phyloP scores from a whole-genome alignment of 2,888 invertebrate genomes.

The Spodoptera exigua region DNA sequence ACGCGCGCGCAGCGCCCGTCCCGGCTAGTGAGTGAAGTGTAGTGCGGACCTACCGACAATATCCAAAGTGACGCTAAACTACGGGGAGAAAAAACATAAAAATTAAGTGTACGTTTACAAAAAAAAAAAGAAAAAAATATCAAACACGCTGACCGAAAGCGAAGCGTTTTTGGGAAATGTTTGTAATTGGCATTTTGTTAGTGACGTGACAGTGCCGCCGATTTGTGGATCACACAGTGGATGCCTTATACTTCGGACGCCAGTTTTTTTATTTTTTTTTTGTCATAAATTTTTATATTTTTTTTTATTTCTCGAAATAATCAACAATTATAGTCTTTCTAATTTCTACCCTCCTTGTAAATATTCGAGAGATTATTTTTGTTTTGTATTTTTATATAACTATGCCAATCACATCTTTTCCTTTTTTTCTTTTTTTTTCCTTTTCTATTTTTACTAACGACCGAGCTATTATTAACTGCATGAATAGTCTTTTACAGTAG shows the following conservation, averaged over 20 bases:
- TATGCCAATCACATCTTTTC: conserved; percentile 87
- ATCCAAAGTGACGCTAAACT: conserved; percentile 72
- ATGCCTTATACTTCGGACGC: conserved; percentile 75
- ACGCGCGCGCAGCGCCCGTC: conserved; percentile 84
- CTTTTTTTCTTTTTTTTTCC: conserved; percentile 69
- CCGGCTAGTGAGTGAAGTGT: conserved; percentile 74
- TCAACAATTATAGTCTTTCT: conserved; percentile 60
- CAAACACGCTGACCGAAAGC: conserved; percentile 66
- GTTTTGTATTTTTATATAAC: conserved; percentile 74
- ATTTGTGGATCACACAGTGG: conserved; percentile 80
- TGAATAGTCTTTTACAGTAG: conserved; percentile 58
- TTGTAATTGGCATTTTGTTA: conserved; percentile 88
- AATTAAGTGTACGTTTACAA: conserved; percentile 78
- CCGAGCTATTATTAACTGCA: conserved; percentile 77
- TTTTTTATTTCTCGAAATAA: conserved; percentile 53
- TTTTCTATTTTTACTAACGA: conserved; percentile 62
- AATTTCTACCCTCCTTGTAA: conserved; percentile 75
- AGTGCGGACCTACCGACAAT: conserved; percentile 65
- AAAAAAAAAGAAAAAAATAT: conserved; percentile 61
- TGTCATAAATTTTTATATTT: conserved; percentile 55
- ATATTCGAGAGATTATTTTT: conserved; percentile 79
- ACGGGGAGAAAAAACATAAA: conserved; percentile 63
- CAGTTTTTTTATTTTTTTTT: conserved; percentile 69
- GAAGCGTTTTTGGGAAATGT: conserved; percentile 75
- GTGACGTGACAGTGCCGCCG: conserved; percentile 84